Conservation (phyloP, 2,113 vertebrate species). For the Hippocampus abdominalis region DNA sequence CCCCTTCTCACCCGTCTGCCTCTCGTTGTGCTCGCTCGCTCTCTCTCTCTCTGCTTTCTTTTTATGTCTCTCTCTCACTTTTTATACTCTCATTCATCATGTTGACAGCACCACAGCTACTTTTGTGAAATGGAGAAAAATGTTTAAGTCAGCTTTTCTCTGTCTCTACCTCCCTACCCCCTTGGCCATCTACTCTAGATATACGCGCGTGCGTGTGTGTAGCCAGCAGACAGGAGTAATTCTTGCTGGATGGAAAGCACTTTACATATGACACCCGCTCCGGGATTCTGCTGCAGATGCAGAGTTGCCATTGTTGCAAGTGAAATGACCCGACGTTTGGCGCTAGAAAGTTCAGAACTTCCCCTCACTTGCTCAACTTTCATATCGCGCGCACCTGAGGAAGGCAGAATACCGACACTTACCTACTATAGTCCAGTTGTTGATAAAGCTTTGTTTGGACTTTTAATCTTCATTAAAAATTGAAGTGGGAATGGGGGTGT, state of each 20-base stretch:
- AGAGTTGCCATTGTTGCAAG: constrained; percentile 29
- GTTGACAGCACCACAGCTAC: constrained; percentile 73
- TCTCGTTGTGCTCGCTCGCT: constrained; percentile 8
- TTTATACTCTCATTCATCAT: constrained; percentile 71
- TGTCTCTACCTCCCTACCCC: constrained; percentile 45
- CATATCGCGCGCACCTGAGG: not conserved
- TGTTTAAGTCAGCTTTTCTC: constrained; percentile 76
- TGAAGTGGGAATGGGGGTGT: constrained; percentile 36
- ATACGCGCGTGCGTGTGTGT: constrained; percentile 11
- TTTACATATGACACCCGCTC: constrained; percentile 41
- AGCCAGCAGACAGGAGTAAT: constrained; percentile 32
- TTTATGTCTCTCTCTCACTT: constrained; percentile 35
- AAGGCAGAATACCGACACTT: not conserved
- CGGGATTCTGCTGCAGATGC: constrained; percentile 36
- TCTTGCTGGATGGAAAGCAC: constrained; percentile 36
- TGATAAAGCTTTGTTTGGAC: constrained; percentile 66
- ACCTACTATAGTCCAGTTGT: constrained; percentile 51
- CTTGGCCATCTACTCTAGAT: constrained; percentile 31
- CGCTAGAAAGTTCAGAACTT: constrained; percentile 16
- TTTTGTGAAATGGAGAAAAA: constrained; percentile 78
- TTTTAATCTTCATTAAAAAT: constrained; percentile 74
- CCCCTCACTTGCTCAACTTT: not conserved
- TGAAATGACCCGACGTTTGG: constrained; percentile 22
- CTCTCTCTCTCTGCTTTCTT: constrained; percentile 20
- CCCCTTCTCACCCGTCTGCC: not conserved